Conservation (phyloP, 2,888 invertebrate genomes). For the Eristalinus aeneus region DNA sequence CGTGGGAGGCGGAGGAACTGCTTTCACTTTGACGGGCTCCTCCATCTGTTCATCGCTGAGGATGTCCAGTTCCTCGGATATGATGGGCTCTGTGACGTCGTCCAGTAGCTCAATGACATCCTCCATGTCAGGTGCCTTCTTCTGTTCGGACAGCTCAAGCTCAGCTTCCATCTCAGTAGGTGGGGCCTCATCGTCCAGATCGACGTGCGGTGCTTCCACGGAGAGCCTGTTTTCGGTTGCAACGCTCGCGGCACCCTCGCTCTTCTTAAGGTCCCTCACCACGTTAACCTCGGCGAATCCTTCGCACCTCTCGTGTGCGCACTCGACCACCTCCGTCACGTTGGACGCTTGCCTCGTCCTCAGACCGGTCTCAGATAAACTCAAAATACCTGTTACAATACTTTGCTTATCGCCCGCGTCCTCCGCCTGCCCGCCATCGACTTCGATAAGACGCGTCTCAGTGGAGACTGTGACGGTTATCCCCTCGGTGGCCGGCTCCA, state of each 20-base stretch:
- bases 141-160: not conserved
- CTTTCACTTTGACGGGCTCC: not conserved
- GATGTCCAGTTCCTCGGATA: not conserved
- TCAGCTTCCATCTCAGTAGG: not conserved
- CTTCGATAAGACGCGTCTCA: conserved; percentile 78
- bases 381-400: conserved; percentile 80
- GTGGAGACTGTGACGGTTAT: conserved; percentile 79
- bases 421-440: conserved; percentile 63
- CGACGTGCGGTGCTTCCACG: conserved; percentile 21
- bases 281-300: conserved; percentile 74
- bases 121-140: not conserved
- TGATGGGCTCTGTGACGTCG: not conserved
- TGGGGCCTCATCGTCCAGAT: conserved; percentile 11
- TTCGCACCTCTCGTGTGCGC: conserved; percentile 76
- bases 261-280: conserved; percentile 50
- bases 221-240: conserved; percentile 56
- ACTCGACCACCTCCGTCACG: conserved; percentile 75
- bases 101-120: not conserved
- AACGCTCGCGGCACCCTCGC: not conserved
- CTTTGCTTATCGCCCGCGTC: conserved; percentile 79
- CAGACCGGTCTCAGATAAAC: conserved; percentile 79
- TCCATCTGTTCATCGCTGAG: not conserved
- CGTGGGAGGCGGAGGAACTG: not conserved
- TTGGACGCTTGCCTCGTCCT: conserved; percentile 75
- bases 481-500: conserved; percentile 54